Evolutionary conservation across 2,888 invertebrate genomes (phyloP).

Genomic region (Lycaena phlaeas): DNA sequence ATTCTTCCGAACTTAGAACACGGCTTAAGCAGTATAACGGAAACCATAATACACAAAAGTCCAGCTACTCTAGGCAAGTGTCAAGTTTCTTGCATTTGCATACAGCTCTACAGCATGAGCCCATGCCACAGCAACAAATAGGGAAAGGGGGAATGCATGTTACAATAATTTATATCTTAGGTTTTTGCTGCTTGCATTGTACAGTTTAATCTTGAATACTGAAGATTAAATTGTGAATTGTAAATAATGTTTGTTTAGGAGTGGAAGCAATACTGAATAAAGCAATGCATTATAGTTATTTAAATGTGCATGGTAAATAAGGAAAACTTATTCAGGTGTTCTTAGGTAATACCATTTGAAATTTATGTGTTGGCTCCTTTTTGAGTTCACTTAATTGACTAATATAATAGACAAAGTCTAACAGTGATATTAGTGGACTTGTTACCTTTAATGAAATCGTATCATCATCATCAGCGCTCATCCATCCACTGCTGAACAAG

Average conservation of each 20-base stretch:
- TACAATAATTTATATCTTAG: neutral
- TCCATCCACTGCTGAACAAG: too few relatives aligned
- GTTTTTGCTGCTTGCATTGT: neutral
- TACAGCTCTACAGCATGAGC: conserved; percentile 72
- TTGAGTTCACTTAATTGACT: too few relatives aligned
- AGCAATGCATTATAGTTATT: too few relatives aligned
- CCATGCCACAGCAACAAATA: conserved; percentile 8
- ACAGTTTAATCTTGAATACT: neutral
- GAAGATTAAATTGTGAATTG: neutral
- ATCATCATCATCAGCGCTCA: too few relatives aligned
- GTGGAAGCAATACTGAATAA: neutral
- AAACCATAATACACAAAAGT: conserved; percentile 56
- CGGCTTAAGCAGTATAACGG: conserved; percentile 58
- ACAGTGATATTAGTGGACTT: too few relatives aligned
- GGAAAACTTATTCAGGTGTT: too few relatives aligned
- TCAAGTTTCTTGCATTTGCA: conserved; percentile 69
- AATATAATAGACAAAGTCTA: too few relatives aligned
- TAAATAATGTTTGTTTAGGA: neutral
- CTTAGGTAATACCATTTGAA: too few relatives aligned
- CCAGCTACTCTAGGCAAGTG: conserved; percentile 62
- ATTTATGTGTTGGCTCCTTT: too few relatives aligned
- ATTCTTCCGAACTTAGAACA: conserved; percentile 55
- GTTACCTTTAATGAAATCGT: too few relatives aligned
- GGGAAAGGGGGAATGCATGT: neutral
- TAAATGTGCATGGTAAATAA: too few relatives aligned